phyloP scores from a whole-genome alignment of 2,888 invertebrate species.

The Ommatoiulus sabulosus region DNA sequence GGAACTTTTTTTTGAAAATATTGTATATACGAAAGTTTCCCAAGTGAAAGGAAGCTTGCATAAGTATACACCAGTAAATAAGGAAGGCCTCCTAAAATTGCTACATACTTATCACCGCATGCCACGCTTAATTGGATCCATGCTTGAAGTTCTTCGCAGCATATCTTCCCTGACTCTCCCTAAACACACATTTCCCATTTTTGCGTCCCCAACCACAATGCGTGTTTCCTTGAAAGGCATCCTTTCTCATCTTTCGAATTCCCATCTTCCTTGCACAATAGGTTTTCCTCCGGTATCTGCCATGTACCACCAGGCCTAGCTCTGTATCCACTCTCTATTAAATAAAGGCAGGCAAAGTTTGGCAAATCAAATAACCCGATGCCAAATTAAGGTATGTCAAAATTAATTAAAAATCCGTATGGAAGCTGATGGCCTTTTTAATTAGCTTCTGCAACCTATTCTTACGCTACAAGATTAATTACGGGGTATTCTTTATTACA shows the following conservation, averaged over 20 bases:
- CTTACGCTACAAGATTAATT: conserved; percentile 50
- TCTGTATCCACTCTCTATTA: background rate
- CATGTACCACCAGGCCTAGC: no score
- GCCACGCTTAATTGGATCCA: background rate
- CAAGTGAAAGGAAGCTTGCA: no score
- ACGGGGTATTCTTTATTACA: conserved; percentile 45
- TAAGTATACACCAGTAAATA: no score
- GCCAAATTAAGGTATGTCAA: conserved; percentile 47
- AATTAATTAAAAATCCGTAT: conserved; percentile 51
- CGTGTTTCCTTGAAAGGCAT: background rate
- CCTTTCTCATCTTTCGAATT: conserved; percentile 37
- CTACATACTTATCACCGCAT: background rate
- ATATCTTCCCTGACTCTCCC: conserved; percentile 1
- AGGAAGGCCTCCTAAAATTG: background rate
- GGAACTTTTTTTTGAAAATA: no score
- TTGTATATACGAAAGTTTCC: no score
- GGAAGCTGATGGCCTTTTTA: conserved; percentile 47
- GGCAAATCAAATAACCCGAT: conserved; percentile 8
- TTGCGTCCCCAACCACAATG: background rate
- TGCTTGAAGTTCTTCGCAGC: background rate
- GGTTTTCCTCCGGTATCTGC: background rate
- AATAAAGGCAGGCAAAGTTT: conserved; percentile 8
- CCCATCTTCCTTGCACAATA: background rate
- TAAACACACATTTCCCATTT: conserved; percentile 4
- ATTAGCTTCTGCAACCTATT: conserved; percentile 42